A percentile compares a stretch with the other conserved stretches of the same genome.
Conservation (phyloP, 2,888 invertebrate genomes). For the Phasia obesa region DNA sequence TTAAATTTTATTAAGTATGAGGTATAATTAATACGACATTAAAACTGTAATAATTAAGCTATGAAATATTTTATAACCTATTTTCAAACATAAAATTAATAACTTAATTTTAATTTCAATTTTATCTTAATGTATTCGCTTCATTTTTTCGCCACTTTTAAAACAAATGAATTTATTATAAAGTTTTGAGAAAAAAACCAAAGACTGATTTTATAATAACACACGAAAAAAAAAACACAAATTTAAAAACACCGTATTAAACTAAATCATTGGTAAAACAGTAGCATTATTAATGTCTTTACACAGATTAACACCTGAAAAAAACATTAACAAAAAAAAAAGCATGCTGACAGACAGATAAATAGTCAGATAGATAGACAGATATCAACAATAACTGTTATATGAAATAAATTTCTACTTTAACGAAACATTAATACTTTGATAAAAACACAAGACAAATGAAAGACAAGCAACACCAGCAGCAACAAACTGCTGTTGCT, state of each 20-base stretch:
- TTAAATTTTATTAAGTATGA: too few relatives aligned
- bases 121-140: not conserved
- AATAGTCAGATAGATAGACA: slow-evolving; percentile 51
- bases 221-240: not conserved
- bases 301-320: slow-evolving; percentile 57
- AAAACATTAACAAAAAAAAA: slow-evolving; percentile 2
- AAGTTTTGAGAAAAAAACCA: not conserved
- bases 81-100: not conserved
- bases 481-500: not conserved
- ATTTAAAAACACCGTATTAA: not conserved
- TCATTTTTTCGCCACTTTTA: not conserved
- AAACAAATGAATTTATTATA: not conserved
- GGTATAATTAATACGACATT: not conserved
- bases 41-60: not conserved
- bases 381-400: slow-evolving; percentile 38
- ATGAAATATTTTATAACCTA: not conserved
- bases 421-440: slow-evolving; percentile 38
- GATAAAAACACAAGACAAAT: slow-evolving; percentile 25
- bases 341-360: slow-evolving; percentile 42
- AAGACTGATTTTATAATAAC: not conserved
- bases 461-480: not conserved
- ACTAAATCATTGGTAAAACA: slow-evolving; percentile 46
- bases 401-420: slow-evolving; percentile 9
- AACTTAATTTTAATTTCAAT: slow-evolving; percentile 11
- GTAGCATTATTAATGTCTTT: slow-evolving; percentile 59